These are phyloP conservation scores for Melanargia galathea DNA, from an alignment of 2,888 invertebrate species.

Conservation along the genomic window DNA sequence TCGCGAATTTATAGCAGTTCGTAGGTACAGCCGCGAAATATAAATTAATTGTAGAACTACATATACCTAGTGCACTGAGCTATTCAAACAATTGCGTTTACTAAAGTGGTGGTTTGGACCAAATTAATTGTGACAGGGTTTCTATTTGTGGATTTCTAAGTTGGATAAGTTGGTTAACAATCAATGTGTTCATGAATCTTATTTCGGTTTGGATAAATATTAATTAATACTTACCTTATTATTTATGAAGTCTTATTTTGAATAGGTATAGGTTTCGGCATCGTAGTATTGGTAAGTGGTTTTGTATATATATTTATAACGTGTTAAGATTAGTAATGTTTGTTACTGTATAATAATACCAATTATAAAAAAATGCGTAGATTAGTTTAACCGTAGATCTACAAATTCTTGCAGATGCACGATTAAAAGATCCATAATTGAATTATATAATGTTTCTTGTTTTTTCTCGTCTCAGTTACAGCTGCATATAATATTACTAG, in stretches of 20 bases:
- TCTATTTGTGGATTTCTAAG: neutral
- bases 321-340: no score
- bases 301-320: no score
- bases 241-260: neutral
- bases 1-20: slow-evolving; percentile 19
- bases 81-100: neutral
- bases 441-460: no score
- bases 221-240: slow-evolving; percentile 10
- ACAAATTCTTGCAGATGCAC: no score
- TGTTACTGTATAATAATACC: no score
- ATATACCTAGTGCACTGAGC: neutral
- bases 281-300: no score
- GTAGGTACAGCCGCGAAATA: neutral
- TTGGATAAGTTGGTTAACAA: slow-evolving; percentile 11
- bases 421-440: no score
- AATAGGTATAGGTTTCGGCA: neutral
- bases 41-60: neutral
- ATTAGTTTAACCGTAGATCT: no score
- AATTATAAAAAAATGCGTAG: no score
- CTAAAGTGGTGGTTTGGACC: neutral
- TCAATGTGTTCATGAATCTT: slow-evolving; percentile 7
- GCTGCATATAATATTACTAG: no score
- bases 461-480: no score
- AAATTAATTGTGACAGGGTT: slow-evolving; percentile 5
- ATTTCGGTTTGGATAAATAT: slow-evolving; percentile 6